Conservation (phyloP, 2,797 vertebrate genomes). For the Nannoperca obscura region DNA sequence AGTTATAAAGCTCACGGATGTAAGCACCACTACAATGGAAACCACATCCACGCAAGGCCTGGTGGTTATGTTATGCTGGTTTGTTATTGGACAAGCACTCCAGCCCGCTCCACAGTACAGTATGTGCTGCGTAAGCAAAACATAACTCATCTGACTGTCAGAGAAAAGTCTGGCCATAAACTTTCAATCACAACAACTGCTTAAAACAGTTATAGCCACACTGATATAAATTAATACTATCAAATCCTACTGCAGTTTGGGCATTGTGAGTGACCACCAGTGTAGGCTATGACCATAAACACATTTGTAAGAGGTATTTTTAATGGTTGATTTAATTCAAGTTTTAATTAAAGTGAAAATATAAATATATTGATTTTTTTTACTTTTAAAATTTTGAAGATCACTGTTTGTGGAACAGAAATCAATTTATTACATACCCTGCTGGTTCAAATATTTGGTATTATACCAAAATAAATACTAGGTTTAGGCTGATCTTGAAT, state of each 20-base stretch:
- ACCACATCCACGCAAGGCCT: constrained; percentile 26
- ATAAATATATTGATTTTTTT: background rate
- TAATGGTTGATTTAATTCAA: background rate
- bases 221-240: background rate
- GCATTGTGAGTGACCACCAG: background rate
- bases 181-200: background rate
- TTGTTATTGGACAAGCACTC: background rate
- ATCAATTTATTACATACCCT: background rate
- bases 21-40: constrained; percentile 29
- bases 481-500: background rate
- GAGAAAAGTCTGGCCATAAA: background rate
- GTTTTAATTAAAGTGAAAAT: no score
- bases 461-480: background rate
- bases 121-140: constrained; percentile 36
- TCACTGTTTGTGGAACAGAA: background rate
- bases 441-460: background rate
- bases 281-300: background rate
- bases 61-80: background rate
- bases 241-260: background rate
- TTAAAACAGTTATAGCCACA: background rate
- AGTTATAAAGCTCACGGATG: constrained; percentile 37
- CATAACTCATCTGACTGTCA: constrained; percentile 26
- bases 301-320: background rate
- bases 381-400: background rate
- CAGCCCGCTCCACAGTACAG: background rate